phyloP scores from a whole-genome alignment of 2,113 vertebrate species.

The Helogale parvula region DNA sequence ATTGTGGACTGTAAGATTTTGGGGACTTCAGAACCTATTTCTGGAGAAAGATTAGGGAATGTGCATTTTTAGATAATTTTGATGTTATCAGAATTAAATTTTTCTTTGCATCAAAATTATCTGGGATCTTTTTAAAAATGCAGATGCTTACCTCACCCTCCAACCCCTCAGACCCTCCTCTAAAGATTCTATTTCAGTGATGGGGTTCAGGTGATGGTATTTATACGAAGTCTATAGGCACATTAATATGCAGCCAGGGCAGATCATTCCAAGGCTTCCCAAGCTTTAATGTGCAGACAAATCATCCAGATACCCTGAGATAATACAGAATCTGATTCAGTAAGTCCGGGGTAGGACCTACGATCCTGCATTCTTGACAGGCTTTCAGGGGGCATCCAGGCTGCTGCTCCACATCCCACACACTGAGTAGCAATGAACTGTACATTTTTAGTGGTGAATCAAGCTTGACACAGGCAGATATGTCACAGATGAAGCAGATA shows the following conservation, averaged over 20 bases:
- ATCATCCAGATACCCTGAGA: background rate
- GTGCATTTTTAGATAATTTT: background rate
- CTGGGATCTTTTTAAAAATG: background rate
- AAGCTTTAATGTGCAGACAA: background rate
- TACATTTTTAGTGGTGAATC: background rate
- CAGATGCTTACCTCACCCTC: background rate
- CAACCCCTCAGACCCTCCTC: accelerated
- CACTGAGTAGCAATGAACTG: background rate
- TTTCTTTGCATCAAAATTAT: background rate
- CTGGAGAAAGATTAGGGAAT: background rate
- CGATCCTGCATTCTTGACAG: background rate
- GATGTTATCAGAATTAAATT: background rate
- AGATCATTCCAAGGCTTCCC: background rate
- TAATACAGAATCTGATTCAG: background rate
- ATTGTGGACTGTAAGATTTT: background rate
- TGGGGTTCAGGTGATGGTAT: background rate
- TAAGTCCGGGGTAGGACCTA: background rate
- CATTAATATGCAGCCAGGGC: accelerated
- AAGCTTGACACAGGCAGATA: background rate
- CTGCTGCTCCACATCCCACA: background rate
- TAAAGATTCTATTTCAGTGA: background rate
- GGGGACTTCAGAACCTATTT: background rate
- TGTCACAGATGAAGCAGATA: background rate
- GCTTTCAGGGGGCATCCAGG: background rate
- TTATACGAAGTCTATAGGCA: background rate